Conservation (phyloP, 1,140 invertebrate genomes). For the Thaumetopoea pityocampa region DNA sequence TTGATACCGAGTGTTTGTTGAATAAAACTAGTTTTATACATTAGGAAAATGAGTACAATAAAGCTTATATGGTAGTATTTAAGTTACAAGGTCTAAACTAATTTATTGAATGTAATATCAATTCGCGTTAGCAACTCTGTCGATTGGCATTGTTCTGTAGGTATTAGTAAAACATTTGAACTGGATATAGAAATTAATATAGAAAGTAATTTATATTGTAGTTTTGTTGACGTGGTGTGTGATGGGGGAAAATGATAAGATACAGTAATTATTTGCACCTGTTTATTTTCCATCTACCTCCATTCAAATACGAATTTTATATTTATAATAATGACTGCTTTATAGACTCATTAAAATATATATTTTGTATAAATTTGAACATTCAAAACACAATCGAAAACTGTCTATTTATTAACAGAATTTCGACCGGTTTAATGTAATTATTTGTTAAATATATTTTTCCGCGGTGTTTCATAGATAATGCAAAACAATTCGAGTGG, state of each 20-base stretch:
- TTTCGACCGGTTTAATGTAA: no score
- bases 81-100: conserved; percentile 46
- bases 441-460: no score
- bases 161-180: conserved; percentile 14
- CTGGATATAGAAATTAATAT: conserved; percentile 9
- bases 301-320: conserved; percentile 7
- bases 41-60: conserved; percentile 63
- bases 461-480: no score
- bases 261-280: conserved; percentile 14
- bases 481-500: no score
- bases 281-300: conserved; percentile 24
- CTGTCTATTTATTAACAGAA: no score
- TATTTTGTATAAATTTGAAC: no score
- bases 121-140: conserved; percentile 2
- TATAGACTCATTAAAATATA: conserved; percentile 14
- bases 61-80: conserved; percentile 46
- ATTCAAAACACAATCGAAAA: no score
- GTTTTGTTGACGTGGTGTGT: neutral
- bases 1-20: conserved; percentile 6
- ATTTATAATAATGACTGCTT: conserved; percentile 11
- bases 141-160: neutral
- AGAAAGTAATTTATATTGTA: conserved; percentile 1
- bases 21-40: conserved; percentile 22
- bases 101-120: conserved; percentile 35
- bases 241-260: conserved; percentile 8